A percentile compares a stretch with the other conserved stretches of the same genome.
phyloP scores from a whole-genome alignment of 2,888 invertebrate species.

The Pollenia amentaria region DNA sequence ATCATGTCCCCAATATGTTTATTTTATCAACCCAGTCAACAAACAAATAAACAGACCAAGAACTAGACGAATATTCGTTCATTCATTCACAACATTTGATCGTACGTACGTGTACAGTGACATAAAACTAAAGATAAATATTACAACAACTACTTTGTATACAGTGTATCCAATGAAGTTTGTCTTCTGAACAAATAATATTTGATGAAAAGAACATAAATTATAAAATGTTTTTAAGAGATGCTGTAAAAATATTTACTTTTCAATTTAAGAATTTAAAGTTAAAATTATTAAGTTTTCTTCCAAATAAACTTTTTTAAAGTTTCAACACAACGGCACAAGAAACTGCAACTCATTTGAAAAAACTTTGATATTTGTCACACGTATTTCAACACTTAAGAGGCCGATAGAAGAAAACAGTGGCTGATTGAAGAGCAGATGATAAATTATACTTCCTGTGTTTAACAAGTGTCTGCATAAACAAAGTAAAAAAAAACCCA shows the following conservation, averaged over 20 bases:
- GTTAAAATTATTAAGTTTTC: constrained; percentile 70
- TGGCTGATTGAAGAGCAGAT: constrained; percentile 6
- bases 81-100: constrained; percentile 6
- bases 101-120: constrained; percentile 31
- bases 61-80: constrained; percentile 29
- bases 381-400: constrained; percentile 40
- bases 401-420: constrained; percentile 4
- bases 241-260: constrained; percentile 83
- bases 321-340: background rate
- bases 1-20: constrained; percentile 55
- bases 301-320: constrained; percentile 8
- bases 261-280: constrained; percentile 83
- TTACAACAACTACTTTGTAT: constrained; percentile 39
- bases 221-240: constrained; percentile 72
- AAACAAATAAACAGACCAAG: constrained; percentile 20
- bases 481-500: background rate
- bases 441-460: constrained; percentile 64
- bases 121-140: constrained; percentile 57
- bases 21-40: constrained; percentile 40
- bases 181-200: background rate
- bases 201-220: constrained; percentile 79
- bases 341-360: constrained; percentile 66
- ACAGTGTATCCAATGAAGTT: constrained; percentile 25
- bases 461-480: constrained; percentile 14
- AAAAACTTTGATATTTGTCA: constrained; percentile 46